phyloP scores from a whole-genome alignment of 2,797 vertebrate species.

The Netta rufina region DNA sequence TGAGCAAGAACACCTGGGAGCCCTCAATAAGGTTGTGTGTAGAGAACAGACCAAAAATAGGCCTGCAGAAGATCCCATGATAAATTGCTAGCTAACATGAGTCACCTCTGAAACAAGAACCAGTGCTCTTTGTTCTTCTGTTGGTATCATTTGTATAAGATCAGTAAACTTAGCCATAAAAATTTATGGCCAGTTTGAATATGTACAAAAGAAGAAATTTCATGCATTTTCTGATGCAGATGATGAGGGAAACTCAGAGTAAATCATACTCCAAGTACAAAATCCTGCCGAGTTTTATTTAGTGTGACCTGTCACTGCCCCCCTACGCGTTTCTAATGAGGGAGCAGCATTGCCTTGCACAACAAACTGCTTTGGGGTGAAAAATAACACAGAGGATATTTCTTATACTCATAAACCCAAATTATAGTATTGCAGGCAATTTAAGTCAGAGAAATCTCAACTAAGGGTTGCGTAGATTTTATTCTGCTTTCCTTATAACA shows the following conservation, averaged over 20 bases:
- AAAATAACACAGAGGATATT: neutral
- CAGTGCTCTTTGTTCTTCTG: constrained; percentile 42
- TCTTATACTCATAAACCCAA: neutral
- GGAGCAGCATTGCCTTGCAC: neutral
- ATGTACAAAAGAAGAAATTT: constrained; percentile 38
- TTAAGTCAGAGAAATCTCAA: neutral
- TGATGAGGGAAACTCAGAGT: neutral
- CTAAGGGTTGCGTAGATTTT: neutral
- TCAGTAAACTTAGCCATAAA: constrained; percentile 57
- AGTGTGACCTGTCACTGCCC: neutral
- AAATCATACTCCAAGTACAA: neutral
- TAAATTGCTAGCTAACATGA: constrained; percentile 66
- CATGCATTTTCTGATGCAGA: constrained; percentile 17
- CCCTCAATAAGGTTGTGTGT: constrained; percentile 44
- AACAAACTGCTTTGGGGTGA: neutral
- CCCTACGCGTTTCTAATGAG: neutral
- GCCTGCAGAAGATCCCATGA: constrained; percentile 55
- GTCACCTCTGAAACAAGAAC: constrained; percentile 67
- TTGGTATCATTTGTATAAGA: constrained; percentile 57
- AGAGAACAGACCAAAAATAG: constrained; percentile 66
- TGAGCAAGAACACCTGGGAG: constrained; percentile 72
- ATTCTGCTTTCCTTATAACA: neutral
- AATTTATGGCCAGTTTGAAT: constrained; percentile 40
- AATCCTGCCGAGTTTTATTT: neutral
- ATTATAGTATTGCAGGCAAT: neutral